Conservation (phyloP, 2,888 invertebrate species). For the Caenorhabditis sp. region DNA sequence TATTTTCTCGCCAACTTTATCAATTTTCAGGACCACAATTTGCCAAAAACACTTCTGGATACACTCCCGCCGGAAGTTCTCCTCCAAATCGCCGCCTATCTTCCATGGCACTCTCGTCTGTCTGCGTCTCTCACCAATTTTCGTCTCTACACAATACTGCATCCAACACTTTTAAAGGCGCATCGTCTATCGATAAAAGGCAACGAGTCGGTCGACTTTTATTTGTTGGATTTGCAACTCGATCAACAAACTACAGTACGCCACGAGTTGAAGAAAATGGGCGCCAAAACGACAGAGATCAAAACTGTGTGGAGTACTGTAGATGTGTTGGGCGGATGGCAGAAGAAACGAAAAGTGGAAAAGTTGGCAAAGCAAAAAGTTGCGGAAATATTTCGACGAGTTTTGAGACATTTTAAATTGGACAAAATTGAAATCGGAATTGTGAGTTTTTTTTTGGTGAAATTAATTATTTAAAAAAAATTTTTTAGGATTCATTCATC, state of each 20-base stretch:
- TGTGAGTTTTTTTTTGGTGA: conserved; percentile 9
- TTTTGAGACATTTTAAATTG: conserved; percentile 16
- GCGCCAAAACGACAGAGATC: conserved; percentile 19
- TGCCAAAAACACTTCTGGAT: neutral
- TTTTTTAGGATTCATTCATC: conserved; percentile 14
- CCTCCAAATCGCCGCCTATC: conserved; percentile 10
- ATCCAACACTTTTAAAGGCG: neutral
- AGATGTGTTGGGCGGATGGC: neutral
- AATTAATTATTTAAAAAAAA: neutral
- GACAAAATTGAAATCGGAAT: conserved; percentile 24
- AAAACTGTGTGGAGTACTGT: neutral
- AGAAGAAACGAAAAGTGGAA: conserved; percentile 3
- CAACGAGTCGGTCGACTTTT: conserved; percentile 24
- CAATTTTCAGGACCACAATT: too few relatives aligned
- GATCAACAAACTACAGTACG: conserved; percentile 11
- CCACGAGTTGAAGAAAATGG: conserved; percentile 15
- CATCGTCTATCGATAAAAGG: conserved; percentile 20
- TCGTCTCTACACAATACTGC: conserved; percentile 9
- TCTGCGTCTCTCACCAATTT: conserved; percentile 14
- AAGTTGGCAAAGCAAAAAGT: conserved; percentile 8
- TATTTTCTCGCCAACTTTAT: neutral
- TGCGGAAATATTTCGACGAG: conserved; percentile 11
- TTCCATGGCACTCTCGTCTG: conserved; percentile 15
- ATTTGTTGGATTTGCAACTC: conserved; percentile 18
- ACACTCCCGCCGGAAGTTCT: conserved; percentile 21